Evolutionary conservation across 30 jellyfish, hydroid and myxozoan genomes (phyloP).

Genomic region (Cassiopea andromeda): DNA sequence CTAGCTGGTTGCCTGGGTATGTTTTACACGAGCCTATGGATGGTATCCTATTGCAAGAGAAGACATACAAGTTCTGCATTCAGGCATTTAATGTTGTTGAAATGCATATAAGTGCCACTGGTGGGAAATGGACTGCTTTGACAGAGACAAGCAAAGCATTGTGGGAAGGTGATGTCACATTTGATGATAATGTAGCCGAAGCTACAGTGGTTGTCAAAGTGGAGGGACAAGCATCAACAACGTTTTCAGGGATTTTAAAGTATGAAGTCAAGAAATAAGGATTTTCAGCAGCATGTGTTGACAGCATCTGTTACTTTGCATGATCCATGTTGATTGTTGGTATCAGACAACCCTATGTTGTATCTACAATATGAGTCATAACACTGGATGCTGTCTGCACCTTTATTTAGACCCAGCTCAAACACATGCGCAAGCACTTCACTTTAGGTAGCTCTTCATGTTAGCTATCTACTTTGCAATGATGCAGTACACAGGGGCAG

Average conservation of each 20-base stretch:
- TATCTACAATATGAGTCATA: no score
- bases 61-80: constrained; percentile 26
- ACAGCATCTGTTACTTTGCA: no score
- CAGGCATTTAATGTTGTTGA: constrained; percentile 49
- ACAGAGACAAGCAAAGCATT: constrained; percentile 16
- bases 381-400: no score
- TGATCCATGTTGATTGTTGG: no score
- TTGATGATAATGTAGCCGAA: constrained; percentile 28
- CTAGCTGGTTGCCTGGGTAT: constrained; percentile 34
- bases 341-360: no score
- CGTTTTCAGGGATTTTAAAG: not conserved
- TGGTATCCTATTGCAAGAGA: constrained; percentile 35
- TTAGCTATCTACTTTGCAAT: no score
- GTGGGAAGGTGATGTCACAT: constrained; percentile 75
- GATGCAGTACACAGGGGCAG: no score
- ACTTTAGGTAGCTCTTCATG: no score
- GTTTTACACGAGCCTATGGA: constrained; percentile 51
- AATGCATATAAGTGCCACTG: constrained; percentile 58
- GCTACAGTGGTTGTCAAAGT: constrained; percentile 60
- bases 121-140: constrained; percentile 65
- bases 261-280: no score
- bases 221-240: constrained; percentile 25
- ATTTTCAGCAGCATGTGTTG: no score
- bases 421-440: no score
- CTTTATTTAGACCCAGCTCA: no score